Base-by-base conservation (phyloP, 2,888 invertebrate species). In the Bombylius discolor region DNA sequence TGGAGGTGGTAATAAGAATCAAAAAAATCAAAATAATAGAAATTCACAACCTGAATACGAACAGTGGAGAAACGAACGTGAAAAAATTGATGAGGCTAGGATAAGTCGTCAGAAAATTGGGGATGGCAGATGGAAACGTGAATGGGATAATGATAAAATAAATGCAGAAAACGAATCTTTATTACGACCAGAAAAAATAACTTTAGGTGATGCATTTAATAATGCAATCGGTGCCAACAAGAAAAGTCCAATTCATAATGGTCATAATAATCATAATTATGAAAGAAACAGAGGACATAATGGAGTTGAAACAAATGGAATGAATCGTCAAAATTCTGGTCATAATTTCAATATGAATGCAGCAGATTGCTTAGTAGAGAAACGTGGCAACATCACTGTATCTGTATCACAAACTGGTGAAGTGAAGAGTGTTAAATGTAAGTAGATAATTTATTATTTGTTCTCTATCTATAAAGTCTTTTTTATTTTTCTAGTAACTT, bases 51-150 rank as follows among this genome's bases (percentile, higher is more conserved):
- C 56, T 5, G 62, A 73, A 33, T 74, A 75, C 57, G 72, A 74
- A 53, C 73, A 74, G 44, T 75, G 75, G 75, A 66, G 73, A 58
- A 72, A 71, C 33, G 75, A 75, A 59, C 66, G 75, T 33, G 72
- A 73, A 64, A 68, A 70, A 14, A 74, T 75, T 23, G 75, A 76
- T 53, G 71, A 72, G 55, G 74, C 71, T 55, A 49, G 75, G 13
- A 74, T 75, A 36, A 72, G 67, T 58, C 67, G 75, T 49, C 75
- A 75, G 55, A 71, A 70, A 62, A 71, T 71, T 31, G 72, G 72
- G 1, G 74, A 74, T 56, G 75, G 74, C n/a, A 74, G 72, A 61
- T 76, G 75, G 75, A 66, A 72, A 42, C 65, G 75, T 51, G 75
- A 75, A 59, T 75, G 75, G 74, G 75, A 76, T 60, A 71, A 68